These are phyloP conservation scores for Phyllostomus hastatus DNA, from an alignment of 2,113 vertebrate genomes.

Conservation along the genomic window DNA sequence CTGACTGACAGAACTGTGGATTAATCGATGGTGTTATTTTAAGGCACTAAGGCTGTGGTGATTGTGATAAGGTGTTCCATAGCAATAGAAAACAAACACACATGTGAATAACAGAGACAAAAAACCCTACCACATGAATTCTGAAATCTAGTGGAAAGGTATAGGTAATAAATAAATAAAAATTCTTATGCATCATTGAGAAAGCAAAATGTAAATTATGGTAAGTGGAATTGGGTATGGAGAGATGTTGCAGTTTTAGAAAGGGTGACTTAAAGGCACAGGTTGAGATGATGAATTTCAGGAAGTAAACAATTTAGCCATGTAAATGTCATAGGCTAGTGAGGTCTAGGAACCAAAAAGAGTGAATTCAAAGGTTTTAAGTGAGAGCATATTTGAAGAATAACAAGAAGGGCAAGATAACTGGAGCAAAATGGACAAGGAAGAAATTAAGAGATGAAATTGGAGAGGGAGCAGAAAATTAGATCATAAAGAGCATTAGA, in stretches of 20 bases:
- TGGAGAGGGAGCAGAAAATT: not conserved
- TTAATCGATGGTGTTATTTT: not conserved
- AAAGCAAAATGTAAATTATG: not conserved
- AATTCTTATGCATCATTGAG: not conserved
- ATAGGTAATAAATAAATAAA: not conserved
- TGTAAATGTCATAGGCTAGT: not conserved
- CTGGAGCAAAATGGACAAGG: not conserved
- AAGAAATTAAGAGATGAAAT: not conserved
- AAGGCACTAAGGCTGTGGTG: not conserved
- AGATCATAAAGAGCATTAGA: not conserved
- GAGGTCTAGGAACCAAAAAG: not conserved
- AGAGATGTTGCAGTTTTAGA: not conserved
- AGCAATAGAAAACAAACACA: not conserved
- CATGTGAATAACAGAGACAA: not conserved
- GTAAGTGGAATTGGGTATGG: not conserved
- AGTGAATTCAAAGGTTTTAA: not conserved
- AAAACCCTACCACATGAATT: not conserved
- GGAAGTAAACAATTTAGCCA: not conserved
- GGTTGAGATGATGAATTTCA: not conserved
- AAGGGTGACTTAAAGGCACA: not conserved
- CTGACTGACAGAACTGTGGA: not conserved
- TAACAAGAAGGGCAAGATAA: not conserved
- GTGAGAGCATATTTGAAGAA: not conserved
- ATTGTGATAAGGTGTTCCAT: not conserved
- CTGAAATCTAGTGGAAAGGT: not conserved